phyloP scores from a whole-genome alignment of 2,113 vertebrate genomes.

The Campylomormyrus numenius region DNA sequence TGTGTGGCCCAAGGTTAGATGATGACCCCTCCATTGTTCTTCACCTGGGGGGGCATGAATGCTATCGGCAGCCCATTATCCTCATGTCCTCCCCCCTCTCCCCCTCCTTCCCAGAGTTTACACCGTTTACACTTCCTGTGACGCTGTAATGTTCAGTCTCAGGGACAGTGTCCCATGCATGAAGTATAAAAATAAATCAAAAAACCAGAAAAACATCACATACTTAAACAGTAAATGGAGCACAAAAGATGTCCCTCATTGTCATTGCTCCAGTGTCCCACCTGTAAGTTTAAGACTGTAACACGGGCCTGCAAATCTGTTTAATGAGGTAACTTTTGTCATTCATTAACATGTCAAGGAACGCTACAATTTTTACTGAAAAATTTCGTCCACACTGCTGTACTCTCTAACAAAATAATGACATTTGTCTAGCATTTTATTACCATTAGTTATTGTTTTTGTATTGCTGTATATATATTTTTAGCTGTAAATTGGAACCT shows the following conservation, averaged over 20 bases:
- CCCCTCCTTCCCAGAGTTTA: not conserved
- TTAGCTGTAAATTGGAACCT: not conserved
- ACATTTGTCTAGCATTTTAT: not conserved
- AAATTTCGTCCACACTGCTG: not conserved
- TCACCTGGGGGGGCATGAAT: not conserved
- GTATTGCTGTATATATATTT: not conserved
- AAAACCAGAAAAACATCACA: not conserved
- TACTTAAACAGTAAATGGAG: not conserved
- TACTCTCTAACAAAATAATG: not conserved
- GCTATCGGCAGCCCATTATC: not conserved
- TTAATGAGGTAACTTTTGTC: not conserved
- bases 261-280: not conserved
- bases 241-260: not conserved
- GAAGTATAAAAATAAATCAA: not conserved
- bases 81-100: not conserved
- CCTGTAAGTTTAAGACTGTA: not conserved
- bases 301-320: not conserved
- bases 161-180: not conserved
- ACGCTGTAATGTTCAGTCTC: not conserved
- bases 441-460: not conserved
- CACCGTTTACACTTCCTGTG: not conserved
- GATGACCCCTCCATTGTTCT: not conserved
- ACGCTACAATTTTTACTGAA: not conserved
- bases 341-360: not conserved
- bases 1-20: constrained; percentile 31